Conservation (phyloP, 2,888 invertebrate species). For the Perizoma affinitatum region DNA sequence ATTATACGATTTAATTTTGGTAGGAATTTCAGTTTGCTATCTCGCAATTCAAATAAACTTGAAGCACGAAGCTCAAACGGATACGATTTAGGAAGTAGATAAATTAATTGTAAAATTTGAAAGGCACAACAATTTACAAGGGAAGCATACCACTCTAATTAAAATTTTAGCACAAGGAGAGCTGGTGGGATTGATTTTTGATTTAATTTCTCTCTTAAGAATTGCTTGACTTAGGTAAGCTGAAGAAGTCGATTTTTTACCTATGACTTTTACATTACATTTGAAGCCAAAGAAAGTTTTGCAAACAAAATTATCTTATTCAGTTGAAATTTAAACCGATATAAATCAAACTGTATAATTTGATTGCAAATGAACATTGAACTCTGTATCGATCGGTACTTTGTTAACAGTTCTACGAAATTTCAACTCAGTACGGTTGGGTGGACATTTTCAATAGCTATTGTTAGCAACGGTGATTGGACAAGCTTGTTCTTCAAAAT, state of each 20-base stretch:
- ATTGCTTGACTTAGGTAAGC: conserved; percentile 5
- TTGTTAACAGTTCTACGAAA: conserved; percentile 24
- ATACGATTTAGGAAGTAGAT: conserved; percentile 41
- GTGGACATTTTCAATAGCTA: conserved; percentile 54
- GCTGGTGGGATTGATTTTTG: conserved; percentile 62
- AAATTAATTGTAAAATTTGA: conserved; percentile 69
- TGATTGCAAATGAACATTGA: conserved; percentile 7
- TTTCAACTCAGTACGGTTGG: conserved; percentile 31
- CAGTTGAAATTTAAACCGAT: too few species aligned
- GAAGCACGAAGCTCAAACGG: conserved; percentile 8
- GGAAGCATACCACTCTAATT: conserved; percentile 65
- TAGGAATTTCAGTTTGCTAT: not conserved
- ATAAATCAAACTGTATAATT: conserved; percentile 1
- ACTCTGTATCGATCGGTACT: conserved; percentile 6
- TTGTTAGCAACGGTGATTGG: conserved; percentile 58
- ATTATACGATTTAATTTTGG: too few species aligned
- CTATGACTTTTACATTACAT: too few species aligned
- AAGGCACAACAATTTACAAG: conserved; percentile 65
- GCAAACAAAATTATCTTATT: too few species aligned
- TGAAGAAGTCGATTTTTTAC: too few species aligned
- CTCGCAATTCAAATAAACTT: conserved; percentile 10
- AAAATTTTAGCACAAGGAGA: conserved; percentile 73
- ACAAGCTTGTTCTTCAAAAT: conserved; percentile 52
- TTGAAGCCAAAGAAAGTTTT: too few species aligned
- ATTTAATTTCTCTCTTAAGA: conserved; percentile 43